A percentile compares a stretch with the other conserved stretches of the same genome.
Conservation (phyloP, 2,113 vertebrate species). For the Coregonus clupeaformis region DNA sequence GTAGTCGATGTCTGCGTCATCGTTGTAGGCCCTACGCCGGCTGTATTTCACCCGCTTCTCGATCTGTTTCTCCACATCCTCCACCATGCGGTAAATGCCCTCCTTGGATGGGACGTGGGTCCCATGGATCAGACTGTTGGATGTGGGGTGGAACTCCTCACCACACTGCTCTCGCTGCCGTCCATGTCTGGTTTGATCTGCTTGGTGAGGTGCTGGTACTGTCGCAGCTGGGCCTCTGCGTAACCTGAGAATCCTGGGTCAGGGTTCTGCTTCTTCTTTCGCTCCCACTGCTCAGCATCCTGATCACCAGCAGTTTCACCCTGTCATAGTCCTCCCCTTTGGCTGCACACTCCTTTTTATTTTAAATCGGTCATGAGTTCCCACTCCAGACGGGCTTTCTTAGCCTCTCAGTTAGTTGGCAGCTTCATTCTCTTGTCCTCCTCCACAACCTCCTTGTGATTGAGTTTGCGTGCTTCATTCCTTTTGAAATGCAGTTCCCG, state of each 20-base stretch:
- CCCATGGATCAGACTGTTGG: constrained; percentile 91
- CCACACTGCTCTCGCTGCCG: constrained; percentile 81
- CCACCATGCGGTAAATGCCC: constrained; percentile 91
- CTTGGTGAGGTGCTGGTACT: constrained; percentile 91
- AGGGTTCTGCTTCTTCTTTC: constrained; percentile 91
- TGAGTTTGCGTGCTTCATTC: constrained; percentile 94
- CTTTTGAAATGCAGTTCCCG: too few relatives aligned
- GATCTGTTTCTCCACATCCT: constrained; percentile 94
- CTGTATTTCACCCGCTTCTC: constrained; percentile 95
- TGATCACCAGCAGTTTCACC: constrained; percentile 90
- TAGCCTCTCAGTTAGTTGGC: constrained; percentile 93
- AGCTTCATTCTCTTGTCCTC: constrained; percentile 92
- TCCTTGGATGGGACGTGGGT: constrained; percentile 86
- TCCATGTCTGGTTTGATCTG: constrained; percentile 95
- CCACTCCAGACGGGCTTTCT: constrained; percentile 92
- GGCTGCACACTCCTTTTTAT: constrained; percentile 92
- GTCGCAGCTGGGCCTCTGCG: constrained; percentile 92
- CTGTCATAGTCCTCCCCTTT: constrained; percentile 88
- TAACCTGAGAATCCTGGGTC: constrained; percentile 96
- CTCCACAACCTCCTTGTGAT: constrained; percentile 91
- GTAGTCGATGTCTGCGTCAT: constrained; percentile 94
- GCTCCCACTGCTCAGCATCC: constrained; percentile 92
- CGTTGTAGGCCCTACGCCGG: constrained; percentile 90
- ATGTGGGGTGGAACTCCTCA: constrained; percentile 90
- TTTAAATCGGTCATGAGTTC: constrained; percentile 84